Percentiles rank a stretch among this genome's conserved stretches.
These are phyloP conservation scores for Centrocercus urophasianus DNA, from an alignment of 2,113 vertebrate genomes.

Conservation along the genomic window DNA sequence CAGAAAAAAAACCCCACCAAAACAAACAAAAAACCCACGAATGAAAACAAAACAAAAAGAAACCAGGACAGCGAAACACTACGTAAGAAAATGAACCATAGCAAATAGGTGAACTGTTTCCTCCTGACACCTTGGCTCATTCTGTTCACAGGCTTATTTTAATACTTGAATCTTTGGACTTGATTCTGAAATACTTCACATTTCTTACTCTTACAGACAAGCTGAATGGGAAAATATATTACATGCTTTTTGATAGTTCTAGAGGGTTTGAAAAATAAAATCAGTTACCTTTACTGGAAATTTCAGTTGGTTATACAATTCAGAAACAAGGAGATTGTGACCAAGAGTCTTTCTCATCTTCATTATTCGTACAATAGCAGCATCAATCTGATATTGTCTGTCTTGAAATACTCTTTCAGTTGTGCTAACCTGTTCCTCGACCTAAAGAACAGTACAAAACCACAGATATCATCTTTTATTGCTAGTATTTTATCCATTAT, in stretches of 20 bases:
- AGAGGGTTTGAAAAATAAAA: not conserved
- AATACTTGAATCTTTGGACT: not conserved
- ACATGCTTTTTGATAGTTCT: not conserved
- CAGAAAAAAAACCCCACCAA: not conserved
- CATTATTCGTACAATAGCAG: constrained; percentile 94
- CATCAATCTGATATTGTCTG: constrained; percentile 93
- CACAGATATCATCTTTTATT: not conserved
- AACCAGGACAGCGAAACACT: not conserved
- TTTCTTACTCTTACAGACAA: not conserved
- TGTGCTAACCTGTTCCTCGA: constrained; percentile 94
- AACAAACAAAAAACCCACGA: not conserved
- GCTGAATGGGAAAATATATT: not conserved
- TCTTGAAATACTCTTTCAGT: constrained; percentile 95
- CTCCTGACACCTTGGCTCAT: not conserved
- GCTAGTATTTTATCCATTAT: not conserved
- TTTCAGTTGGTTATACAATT: constrained; percentile 94
- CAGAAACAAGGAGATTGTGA: constrained; percentile 92
- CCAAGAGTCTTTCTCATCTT: constrained; percentile 95
- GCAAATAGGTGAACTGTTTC: not conserved
- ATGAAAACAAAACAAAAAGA: not conserved
- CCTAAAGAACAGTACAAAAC: constrained; percentile 72
- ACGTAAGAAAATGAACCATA: not conserved
- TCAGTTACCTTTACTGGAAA: constrained; percentile 93
- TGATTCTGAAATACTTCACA: not conserved
- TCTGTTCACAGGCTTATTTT: not conserved